Evolutionary conservation across 1,140 invertebrate genomes (phyloP).

Genomic region (Mamestra configurata): DNA sequence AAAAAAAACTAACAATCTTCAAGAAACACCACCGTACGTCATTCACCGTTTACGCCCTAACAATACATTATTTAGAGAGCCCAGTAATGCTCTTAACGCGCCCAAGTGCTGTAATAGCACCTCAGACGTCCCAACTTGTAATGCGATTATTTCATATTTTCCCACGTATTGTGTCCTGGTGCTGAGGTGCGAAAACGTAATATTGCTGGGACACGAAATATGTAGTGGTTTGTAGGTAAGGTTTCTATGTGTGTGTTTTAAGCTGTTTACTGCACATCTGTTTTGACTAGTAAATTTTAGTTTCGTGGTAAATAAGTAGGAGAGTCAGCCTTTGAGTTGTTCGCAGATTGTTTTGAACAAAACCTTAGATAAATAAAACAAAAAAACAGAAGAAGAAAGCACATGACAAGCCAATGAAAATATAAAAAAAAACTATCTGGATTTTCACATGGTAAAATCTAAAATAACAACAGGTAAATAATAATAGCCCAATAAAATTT

Average conservation of each 20-base stretch:
- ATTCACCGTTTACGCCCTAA: slow-evolving; percentile 22
- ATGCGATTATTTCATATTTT: slow-evolving; percentile 50
- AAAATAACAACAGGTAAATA: too few relatives aligned
- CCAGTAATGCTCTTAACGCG: slow-evolving; percentile 65
- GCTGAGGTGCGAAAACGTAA: slow-evolving; percentile 13
- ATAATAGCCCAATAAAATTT: too few relatives aligned
- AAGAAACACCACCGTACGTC: slow-evolving; percentile 1
- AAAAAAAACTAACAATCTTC: not conserved
- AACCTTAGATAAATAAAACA: too few relatives aligned
- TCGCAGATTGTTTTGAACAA: too few relatives aligned
- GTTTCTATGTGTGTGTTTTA: not conserved
- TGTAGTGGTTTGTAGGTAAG: not conserved
- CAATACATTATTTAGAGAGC: slow-evolving; percentile 65
- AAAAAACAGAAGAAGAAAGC: too few relatives aligned
- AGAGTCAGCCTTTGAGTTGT: not conserved
- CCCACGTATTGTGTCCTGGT: slow-evolving; percentile 26
- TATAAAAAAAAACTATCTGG: too few relatives aligned
- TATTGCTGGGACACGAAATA: not conserved
- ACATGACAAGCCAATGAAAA: too few relatives aligned
- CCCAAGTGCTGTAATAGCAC: slow-evolving; percentile 60
- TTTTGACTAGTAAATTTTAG: not conserved
- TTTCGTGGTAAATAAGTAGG: too few relatives aligned
- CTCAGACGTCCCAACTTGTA: slow-evolving; percentile 46
- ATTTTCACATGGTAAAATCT: too few relatives aligned
- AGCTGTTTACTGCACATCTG: slow-evolving; percentile 19